Conservation (phyloP, 2,888 invertebrate genomes). For the Metallyticus violacea region DNA sequence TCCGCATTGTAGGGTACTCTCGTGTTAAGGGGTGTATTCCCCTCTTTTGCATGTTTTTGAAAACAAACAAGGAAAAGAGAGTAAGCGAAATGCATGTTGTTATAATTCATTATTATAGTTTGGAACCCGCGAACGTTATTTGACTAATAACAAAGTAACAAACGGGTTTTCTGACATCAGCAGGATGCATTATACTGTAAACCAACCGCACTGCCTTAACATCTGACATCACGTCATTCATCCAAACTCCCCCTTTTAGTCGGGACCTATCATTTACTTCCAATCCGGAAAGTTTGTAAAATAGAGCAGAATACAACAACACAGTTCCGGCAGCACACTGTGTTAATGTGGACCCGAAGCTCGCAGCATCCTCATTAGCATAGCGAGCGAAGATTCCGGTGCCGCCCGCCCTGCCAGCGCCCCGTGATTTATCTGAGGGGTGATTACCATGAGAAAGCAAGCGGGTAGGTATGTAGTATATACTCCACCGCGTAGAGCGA, state of each 20-base stretch:
- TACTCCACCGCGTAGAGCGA: neutral
- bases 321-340: neutral
- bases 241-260: neutral
- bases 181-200: neutral
- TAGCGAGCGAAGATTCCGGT: neutral
- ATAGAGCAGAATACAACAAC: neutral
- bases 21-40: too few species aligned
- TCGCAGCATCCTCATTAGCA: neutral
- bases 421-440: constrained; percentile 12
- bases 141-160: too few species aligned
- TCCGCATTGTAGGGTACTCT: too few species aligned
- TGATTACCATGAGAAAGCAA: constrained; percentile 18
- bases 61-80: too few species aligned
- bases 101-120: too few species aligned
- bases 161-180: neutral
- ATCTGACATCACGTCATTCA: neutral
- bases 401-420: neutral
- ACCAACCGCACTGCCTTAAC: too few species aligned
- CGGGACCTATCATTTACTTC: neutral
- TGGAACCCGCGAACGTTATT: too few species aligned
- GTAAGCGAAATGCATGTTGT: too few species aligned
- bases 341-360: neutral
- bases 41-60: too few species aligned
- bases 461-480: neutral
- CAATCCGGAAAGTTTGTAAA: neutral